Evolutionary conservation across 2,113 vertebrate species (phyloP).

Genomic region (Salminus brasiliensis): DNA sequence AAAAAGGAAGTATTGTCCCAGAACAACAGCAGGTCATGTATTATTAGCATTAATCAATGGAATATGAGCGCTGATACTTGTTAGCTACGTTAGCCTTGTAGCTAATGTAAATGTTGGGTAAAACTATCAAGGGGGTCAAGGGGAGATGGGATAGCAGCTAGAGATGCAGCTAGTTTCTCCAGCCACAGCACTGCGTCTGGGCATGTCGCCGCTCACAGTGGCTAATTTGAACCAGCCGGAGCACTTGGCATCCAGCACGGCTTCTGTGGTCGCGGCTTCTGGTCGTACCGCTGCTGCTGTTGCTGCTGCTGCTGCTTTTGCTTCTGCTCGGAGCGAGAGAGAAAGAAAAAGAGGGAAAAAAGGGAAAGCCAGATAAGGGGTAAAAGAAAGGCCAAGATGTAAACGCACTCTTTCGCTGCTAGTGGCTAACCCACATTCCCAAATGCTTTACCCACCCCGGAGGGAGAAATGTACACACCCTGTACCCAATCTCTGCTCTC

Average conservation of each 20-base stretch:
- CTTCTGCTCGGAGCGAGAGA: constrained; percentile 40
- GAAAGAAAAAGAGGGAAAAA: constrained; percentile 7
- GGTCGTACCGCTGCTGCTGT: constrained; percentile 60
- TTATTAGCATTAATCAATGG: too few species aligned
- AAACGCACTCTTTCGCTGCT: constrained; percentile 1
- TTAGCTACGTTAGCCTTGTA: too few species aligned
- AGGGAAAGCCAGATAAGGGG: constrained; percentile 11
- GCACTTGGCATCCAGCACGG: constrained; percentile 70
- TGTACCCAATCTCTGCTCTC: background rate
- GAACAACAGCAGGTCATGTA: too few species aligned
- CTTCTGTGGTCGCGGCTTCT: constrained; percentile 74
- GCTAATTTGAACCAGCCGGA: constrained; percentile 78
- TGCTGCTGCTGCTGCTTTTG: constrained; percentile 51
- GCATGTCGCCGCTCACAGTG: constrained; percentile 75
- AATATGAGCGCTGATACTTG: too few species aligned
- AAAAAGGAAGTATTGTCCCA: too few species aligned
- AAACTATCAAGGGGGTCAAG: too few species aligned
- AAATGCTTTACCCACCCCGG: background rate
- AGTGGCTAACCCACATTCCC: background rate
- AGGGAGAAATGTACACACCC: background rate
- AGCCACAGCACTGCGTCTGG: constrained; percentile 69
- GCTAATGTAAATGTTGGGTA: too few species aligned
- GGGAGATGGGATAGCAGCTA: constrained; percentile 9
- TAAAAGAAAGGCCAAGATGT: constrained; percentile 19
- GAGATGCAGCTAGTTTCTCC: constrained; percentile 56